A percentile compares a stretch with the other conserved stretches of the same genome.
Evolutionary conservation across 2,888 invertebrate species (phyloP).

Genomic region (Sussaba pulchella): DNA sequence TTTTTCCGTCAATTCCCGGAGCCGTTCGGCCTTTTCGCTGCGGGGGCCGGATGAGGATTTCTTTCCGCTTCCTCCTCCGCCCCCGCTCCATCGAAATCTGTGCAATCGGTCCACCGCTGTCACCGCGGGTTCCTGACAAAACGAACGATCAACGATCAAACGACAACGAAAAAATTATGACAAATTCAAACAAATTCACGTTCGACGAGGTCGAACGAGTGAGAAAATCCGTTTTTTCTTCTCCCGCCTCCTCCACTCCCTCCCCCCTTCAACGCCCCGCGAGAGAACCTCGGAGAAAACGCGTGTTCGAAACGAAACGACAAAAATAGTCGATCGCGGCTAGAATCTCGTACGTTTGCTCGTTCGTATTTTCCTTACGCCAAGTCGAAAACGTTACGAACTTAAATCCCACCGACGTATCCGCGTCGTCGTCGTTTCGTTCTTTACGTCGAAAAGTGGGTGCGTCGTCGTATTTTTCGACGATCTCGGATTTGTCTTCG

Average conservation of each 20-base stretch:
- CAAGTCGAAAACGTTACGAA: background rate
- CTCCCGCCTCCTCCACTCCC: too few species aligned
- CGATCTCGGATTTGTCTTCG: background rate
- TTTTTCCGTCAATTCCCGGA: conserved; percentile 92
- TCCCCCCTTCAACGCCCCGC: too few species aligned
- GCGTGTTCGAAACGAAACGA: conserved; percentile 73
- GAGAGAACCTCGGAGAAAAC: conserved; percentile 67
- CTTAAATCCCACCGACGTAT: background rate
- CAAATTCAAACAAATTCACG: too few species aligned
- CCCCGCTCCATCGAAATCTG: conserved; percentile 87
- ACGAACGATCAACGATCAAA: too few species aligned
- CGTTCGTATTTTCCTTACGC: conserved; percentile 21
- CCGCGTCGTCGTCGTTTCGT: too few species aligned
- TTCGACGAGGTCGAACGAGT: background rate
- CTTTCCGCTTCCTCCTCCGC: conserved; percentile 80
- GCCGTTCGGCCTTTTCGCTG: conserved; percentile 90
- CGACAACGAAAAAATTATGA: too few species aligned
- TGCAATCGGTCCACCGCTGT: conserved; percentile 94
- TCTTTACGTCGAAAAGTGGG: too few species aligned
- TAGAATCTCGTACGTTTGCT: conserved; percentile 54
- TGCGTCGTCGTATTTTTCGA: too few species aligned
- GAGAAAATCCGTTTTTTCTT: background rate
- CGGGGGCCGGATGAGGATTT: conserved; percentile 82
- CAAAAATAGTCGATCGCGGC: conserved; percentile 78
- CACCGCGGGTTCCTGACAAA: conserved; percentile 81